Evolutionary conservation across 2,113 vertebrate species (phyloP), one percentile per base, ranked within the genome.

Genomic region (Hyaena hyaena): DNA sequence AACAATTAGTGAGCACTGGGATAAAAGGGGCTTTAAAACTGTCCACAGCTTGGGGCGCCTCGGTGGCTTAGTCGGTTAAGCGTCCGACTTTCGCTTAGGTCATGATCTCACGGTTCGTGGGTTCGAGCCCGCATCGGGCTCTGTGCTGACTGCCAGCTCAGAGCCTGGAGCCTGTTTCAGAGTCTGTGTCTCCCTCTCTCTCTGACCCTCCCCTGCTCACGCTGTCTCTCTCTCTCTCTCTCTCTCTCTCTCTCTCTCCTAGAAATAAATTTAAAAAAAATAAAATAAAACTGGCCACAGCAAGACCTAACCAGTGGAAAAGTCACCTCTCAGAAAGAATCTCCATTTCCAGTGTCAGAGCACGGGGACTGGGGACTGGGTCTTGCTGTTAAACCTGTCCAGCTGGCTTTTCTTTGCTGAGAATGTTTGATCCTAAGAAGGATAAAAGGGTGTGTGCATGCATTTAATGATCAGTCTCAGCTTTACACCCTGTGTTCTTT

Each of bases 21-120:
- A n/a, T 91, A 89, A 87, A 66, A 55, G 33, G 23, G 43, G 28
- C 82, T 89, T 96, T 86, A 80, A 93, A 65, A 86, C 66, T 53
- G 53, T 53, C 48, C 91, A 21, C 87, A 68, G 71, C 3, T 39
- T 39, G 39, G 39, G 39, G 39, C 39, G 39, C 39, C 39, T 39
- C 3, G 39, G 39, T 39, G 39, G 39, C 39, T 39, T 39, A 39
- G 39, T 39, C 39, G 39, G 39, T 39, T 4, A 39, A 39, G 39
- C 39, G 39, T 39, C 39, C 39, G 39, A 39, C 39, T 39, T 39
- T 39, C 39, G 39, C 39, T 39, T 39, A 39, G 39, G 39, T 39
- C 39, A 39, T 39, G 39, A 39, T 39, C 39, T 39, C 39, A 39
- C 39, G 39, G 39, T 39, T 39, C 39, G 39, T 39, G 39, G 39